Evolutionary conservation across 2,797 vertebrate species (phyloP).

Genomic region (Lagothrix lagotricha): DNA sequence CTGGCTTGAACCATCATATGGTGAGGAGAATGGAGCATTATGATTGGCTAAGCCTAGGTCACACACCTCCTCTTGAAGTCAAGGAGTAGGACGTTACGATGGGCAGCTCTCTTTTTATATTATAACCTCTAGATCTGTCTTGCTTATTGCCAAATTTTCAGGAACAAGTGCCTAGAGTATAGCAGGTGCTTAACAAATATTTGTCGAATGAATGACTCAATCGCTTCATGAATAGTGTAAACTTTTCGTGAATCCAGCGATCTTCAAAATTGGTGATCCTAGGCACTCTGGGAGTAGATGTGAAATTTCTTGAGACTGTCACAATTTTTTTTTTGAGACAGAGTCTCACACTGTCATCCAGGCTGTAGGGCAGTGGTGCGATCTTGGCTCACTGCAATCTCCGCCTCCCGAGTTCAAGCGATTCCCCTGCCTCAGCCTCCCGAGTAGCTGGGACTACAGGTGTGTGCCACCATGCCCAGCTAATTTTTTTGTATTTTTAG

Average conservation of each 20-base stretch:
- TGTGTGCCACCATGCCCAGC: too few relatives aligned
- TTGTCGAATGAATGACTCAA: background rate
- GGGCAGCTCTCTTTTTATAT: background rate
- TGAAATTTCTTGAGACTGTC: conserved; percentile 39
- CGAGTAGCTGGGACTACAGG: too few relatives aligned
- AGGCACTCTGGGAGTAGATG: background rate
- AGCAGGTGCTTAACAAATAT: background rate
- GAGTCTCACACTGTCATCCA: too few relatives aligned
- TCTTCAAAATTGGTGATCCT: conserved; percentile 10
- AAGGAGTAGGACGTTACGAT: background rate
- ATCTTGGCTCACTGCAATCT: too few relatives aligned
- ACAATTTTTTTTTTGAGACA: background rate
- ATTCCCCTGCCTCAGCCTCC: too few relatives aligned
- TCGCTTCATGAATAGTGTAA: background rate
- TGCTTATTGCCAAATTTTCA: background rate
- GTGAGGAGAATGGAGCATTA: background rate
- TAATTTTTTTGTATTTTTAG: too few relatives aligned
- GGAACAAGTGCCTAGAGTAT: background rate
- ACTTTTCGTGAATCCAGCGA: conserved; percentile 10
- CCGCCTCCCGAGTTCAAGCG: too few relatives aligned
- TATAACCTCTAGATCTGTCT: background rate
- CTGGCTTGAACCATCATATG: background rate
- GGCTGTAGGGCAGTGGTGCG: too few relatives aligned
- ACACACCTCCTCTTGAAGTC: background rate
- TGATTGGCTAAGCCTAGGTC: background rate